phyloP scores from a whole-genome alignment of 2,797 vertebrate genomes.

The Alcedo quadribrachys region DNA sequence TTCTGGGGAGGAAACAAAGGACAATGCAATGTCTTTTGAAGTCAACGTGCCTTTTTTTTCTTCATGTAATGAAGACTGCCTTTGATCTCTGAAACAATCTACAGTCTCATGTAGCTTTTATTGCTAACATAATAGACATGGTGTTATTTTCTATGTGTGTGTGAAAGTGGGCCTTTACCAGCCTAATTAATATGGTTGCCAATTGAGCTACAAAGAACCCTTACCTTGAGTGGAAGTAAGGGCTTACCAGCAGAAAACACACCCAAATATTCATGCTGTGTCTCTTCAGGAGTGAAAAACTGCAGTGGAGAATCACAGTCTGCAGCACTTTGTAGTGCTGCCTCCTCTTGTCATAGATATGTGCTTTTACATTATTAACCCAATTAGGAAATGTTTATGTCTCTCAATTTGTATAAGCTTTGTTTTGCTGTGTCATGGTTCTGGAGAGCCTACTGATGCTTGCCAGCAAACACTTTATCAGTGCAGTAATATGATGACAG shows the following conservation, averaged over 20 bases:
- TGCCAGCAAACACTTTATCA: slow-evolving; percentile 41
- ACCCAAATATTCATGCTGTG: neutral
- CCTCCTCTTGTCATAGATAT: neutral
- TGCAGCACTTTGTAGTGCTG: rapidly evolving
- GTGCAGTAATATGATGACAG: neutral
- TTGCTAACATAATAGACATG: slow-evolving; percentile 45
- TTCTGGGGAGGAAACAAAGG: slow-evolving; percentile 49
- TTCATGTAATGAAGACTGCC: slow-evolving; percentile 28
- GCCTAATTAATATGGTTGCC: slow-evolving; percentile 31
- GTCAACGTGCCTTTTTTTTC: slow-evolving; percentile 38
- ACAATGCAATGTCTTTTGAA: slow-evolving; percentile 41
- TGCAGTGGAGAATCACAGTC: neutral
- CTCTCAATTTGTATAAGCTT: slow-evolving; percentile 24
- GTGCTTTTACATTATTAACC: slow-evolving; percentile 45
- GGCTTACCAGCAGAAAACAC: neutral
- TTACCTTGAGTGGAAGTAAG: neutral
- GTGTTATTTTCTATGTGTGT: slow-evolving; percentile 53
- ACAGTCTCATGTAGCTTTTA: slow-evolving; percentile 65
- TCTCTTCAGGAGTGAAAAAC: neutral
- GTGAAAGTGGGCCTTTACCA: slow-evolving; percentile 48
- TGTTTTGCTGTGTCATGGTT: slow-evolving; percentile 17
- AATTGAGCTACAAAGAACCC: slow-evolving; percentile 55
- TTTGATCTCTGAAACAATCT: slow-evolving; percentile 68
- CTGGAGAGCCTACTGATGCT: slow-evolving; percentile 13
- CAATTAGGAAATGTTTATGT: slow-evolving; percentile 20